These are phyloP conservation scores for Ceuthmochares aereus DNA, from an alignment of 2,113 vertebrate species.

Conservation along the genomic window DNA sequence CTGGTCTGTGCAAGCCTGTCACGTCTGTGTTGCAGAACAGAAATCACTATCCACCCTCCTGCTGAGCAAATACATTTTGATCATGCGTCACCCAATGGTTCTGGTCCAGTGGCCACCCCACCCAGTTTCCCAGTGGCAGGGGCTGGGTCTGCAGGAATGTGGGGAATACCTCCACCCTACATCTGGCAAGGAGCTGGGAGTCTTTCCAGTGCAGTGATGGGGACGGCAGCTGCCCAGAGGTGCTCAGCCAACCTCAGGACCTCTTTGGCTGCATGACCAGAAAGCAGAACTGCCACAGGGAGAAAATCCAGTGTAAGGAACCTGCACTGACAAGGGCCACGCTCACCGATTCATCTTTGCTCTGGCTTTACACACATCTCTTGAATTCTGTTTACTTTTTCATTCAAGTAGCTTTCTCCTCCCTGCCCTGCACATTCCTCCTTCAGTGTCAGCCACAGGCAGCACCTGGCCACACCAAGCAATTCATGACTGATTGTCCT, in stretches of 20 bases:
- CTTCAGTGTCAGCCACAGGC: background rate
- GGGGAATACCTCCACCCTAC: background rate
- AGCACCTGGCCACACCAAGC: background rate
- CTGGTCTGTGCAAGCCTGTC: background rate
- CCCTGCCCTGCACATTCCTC: background rate
- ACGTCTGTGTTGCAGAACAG: background rate
- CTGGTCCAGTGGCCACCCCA: background rate
- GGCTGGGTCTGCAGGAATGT: background rate
- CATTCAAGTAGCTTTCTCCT: background rate
- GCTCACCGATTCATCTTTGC: background rate
- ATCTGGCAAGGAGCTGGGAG: background rate
- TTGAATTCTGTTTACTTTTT: background rate
- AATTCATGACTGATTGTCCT: background rate
- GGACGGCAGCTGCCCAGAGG: background rate
- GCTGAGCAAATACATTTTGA: background rate
- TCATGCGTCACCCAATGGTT: background rate
- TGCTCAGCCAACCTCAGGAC: background rate
- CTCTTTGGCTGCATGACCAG: background rate
- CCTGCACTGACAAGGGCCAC: background rate
- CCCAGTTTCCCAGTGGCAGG: background rate
- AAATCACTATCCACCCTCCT: background rate
- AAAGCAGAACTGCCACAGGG: background rate
- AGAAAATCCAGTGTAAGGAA: background rate
- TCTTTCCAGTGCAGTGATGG: background rate
- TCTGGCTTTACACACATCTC: background rate